A percentile compares a stretch with the other conserved stretches of the same genome.
Evolutionary conservation across 2,888 invertebrate species (phyloP).

Genomic region (Agrochola litura): DNA sequence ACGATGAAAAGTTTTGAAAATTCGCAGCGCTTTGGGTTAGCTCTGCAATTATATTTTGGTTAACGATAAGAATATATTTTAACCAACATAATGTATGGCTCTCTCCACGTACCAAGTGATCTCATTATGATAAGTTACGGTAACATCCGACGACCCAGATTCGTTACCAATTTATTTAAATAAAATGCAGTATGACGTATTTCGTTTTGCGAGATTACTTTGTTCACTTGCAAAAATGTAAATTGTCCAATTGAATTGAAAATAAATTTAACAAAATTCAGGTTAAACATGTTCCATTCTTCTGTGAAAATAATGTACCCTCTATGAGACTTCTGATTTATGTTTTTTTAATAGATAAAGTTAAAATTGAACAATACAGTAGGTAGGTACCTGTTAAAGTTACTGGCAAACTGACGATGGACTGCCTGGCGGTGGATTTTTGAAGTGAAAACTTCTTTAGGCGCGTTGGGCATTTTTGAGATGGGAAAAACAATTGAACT

Average conservation of each 20-base stretch:
- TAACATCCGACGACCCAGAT: slow-evolving; percentile 55
- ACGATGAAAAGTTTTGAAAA: no score
- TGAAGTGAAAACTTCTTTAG: no score
- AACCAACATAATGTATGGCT: neutral
- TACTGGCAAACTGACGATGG: neutral
- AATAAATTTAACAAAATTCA: slow-evolving; percentile 8
- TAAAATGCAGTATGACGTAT: slow-evolving; percentile 43
- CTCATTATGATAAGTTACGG: slow-evolving; percentile 42
- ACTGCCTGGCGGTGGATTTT: neutral
- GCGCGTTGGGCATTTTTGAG: no score
- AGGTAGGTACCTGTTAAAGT: neutral
- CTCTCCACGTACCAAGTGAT: slow-evolving; percentile 35
- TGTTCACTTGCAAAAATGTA: slow-evolving; percentile 10
- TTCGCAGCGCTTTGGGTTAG: neutral
- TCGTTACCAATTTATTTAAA: slow-evolving; percentile 54
- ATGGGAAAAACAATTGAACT: no score
- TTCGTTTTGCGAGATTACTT: slow-evolving; percentile 27
- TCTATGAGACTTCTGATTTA: neutral
- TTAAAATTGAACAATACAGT: neutral
- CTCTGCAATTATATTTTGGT: neutral
- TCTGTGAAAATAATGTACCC: neutral
- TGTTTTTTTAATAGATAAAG: neutral
- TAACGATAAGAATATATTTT: neutral
- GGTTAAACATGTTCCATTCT: slow-evolving; percentile 21
- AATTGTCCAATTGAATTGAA: slow-evolving; percentile 18